These are phyloP conservation scores for Spinus olivaceus DNA, from an alignment of 2,797 vertebrate species.

Conservation along the genomic window DNA sequence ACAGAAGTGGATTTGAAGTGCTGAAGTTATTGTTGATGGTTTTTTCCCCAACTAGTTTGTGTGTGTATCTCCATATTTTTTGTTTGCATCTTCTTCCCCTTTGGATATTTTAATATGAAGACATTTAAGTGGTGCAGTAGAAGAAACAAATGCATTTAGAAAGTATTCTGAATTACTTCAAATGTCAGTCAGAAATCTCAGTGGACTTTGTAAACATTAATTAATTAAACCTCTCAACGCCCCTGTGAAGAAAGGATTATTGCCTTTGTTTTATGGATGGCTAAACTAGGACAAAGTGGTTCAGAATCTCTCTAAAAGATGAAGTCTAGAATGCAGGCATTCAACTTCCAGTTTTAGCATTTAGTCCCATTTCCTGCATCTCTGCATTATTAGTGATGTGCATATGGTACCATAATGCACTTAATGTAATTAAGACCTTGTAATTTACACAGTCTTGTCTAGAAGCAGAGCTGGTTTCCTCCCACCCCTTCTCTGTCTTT, in stretches of 20 bases:
- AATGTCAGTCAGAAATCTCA: slow-evolving; percentile 53
- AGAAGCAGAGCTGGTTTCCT: slow-evolving; percentile 9
- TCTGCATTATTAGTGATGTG: slow-evolving; percentile 22
- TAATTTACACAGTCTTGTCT: slow-evolving; percentile 39
- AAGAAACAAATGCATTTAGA: slow-evolving; percentile 11
- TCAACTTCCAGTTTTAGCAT: neutral
- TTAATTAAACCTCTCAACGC: slow-evolving; percentile 57
- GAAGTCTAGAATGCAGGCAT: neutral
- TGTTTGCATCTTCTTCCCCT: neutral
- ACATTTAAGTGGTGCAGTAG: neutral
- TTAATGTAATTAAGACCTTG: slow-evolving; percentile 51
- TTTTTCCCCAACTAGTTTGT: neutral
- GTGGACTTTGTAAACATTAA: slow-evolving; percentile 41
- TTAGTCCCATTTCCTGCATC: slow-evolving; percentile 2
- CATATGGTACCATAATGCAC: slow-evolving; percentile 19
- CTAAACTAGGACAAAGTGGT: slow-evolving; percentile 42
- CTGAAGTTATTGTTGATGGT: neutral
- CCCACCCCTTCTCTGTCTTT: neutral
- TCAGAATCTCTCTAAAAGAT: neutral
- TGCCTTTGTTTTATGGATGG: slow-evolving; percentile 41
- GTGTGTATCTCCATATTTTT: neutral
- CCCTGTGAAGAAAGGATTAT: slow-evolving; percentile 40
- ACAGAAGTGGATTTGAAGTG: neutral
- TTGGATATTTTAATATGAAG: neutral
- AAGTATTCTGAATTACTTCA: slow-evolving; percentile 27